Evolutionary conservation across 2,888 invertebrate genomes (phyloP).

Genomic region (Eumerus sabulonum): DNA sequence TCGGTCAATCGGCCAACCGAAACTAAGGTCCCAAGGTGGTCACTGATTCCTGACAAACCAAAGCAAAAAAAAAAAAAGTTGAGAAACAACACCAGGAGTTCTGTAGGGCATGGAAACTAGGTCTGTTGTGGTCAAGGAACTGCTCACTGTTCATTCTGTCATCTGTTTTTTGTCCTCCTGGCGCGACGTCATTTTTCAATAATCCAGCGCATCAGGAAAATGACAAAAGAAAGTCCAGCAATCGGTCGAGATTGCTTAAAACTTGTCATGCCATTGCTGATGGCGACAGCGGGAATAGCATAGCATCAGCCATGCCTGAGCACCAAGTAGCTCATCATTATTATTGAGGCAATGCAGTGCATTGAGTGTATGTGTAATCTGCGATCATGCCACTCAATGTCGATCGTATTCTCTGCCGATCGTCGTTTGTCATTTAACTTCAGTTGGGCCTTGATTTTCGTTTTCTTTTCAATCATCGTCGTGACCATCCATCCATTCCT

Average conservation of each 20-base stretch:
- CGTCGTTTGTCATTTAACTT: not conserved
- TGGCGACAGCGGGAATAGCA: not conserved
- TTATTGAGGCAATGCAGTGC: slow-evolving; percentile 44
- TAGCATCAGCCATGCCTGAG: slow-evolving; percentile 24
- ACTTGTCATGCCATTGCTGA: slow-evolving; percentile 28
- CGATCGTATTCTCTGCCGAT: too few relatives aligned
- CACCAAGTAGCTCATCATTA: slow-evolving; percentile 46
- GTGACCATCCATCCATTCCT: slow-evolving; percentile 15
- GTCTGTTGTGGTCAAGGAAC: slow-evolving; percentile 35
- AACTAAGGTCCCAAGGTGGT: too few relatives aligned
- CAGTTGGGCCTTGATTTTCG: slow-evolving; percentile 36
- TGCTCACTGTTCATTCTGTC: not conserved
- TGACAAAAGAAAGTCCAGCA: slow-evolving; percentile 49
- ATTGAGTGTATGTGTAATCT: slow-evolving; percentile 11
- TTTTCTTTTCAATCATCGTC: slow-evolving; percentile 21
- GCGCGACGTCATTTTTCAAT: not conserved
- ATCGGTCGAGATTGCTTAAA: slow-evolving; percentile 34
- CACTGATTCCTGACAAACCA: not conserved
- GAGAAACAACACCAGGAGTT: slow-evolving; percentile 26
- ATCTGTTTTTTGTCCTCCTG: slow-evolving; percentile 8
- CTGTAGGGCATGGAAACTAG: slow-evolving; percentile 38
- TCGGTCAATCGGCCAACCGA: slow-evolving; percentile 5
- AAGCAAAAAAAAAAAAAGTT: slow-evolving; percentile 10
- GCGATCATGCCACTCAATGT: slow-evolving; percentile 1
- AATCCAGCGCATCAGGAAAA: slow-evolving; percentile 2